A percentile compares a stretch with the other conserved stretches of the same genome.
phyloP scores from a whole-genome alignment of 2,113 vertebrate species.

The Coptodon bakossiorum region DNA sequence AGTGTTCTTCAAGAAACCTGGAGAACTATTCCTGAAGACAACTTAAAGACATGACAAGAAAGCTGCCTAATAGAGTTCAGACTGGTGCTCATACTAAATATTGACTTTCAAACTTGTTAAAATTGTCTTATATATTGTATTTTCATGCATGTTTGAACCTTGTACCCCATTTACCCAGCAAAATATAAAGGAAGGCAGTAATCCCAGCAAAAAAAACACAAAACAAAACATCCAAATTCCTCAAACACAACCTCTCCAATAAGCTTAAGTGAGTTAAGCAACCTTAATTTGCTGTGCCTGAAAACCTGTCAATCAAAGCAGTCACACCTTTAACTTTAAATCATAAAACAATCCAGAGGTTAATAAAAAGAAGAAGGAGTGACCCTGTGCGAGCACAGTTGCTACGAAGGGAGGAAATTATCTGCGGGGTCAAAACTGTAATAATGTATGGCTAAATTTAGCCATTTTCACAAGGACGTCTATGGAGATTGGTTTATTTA shows the following conservation, averaged over 20 bases:
- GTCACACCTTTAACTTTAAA: neutral
- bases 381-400: neutral
- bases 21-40: too few species aligned
- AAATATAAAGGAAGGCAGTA: neutral
- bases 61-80: too few species aligned
- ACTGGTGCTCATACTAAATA: neutral
- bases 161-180: neutral
- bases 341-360: neutral
- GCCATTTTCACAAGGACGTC: neutral
- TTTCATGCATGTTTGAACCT: neutral
- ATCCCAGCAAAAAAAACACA: neutral
- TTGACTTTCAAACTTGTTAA: neutral
- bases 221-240: neutral
- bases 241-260: neutral
- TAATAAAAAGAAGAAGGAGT: neutral
- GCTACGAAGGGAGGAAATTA: neutral
- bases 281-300: fast-evolving
- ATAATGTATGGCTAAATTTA: neutral
- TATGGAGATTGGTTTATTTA: neutral
- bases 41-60: too few species aligned
- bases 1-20: neutral
- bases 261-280: neutral
- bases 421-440: neutral
- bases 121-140: fast-evolving
- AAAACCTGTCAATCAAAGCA: neutral